Conservation (phyloP, 2,113 vertebrate genomes). For the Perccottus glenii region DNA sequence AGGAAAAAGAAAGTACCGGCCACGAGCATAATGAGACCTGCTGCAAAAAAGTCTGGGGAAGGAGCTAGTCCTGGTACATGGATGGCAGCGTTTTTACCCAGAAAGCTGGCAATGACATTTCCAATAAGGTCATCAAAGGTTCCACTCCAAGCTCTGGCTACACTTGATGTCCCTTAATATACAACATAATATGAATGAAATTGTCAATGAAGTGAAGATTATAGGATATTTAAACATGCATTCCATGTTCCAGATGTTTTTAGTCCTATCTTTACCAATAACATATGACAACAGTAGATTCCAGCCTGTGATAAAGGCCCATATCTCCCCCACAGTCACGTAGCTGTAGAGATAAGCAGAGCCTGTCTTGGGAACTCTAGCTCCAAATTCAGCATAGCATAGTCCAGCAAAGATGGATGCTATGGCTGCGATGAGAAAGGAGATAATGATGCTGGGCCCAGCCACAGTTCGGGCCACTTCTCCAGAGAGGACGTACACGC, state of each 20-base stretch:
- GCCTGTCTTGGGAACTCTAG: constrained; percentile 83
- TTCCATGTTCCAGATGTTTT: background rate
- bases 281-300: constrained; percentile 88
- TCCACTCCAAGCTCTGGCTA: constrained; percentile 86
- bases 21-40: constrained; percentile 82
- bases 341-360: constrained; percentile 90
- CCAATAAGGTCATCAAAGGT: constrained; percentile 86
- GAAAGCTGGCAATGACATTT: constrained; percentile 76
- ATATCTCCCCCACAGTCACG: constrained; percentile 85
- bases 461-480: constrained; percentile 83
- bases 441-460: constrained; percentile 84
- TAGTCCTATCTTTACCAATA: constrained; percentile 76
- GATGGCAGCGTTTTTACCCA: constrained; percentile 69
- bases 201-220: background rate
- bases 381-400: constrained; percentile 86
- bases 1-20: constrained; percentile 70
- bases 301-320: constrained; percentile 87
- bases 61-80: constrained; percentile 82
- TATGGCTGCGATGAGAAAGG: constrained; percentile 85
- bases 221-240: background rate
- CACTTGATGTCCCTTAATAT: constrained; percentile 81
- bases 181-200: background rate
- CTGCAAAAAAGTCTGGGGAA: constrained; percentile 85
- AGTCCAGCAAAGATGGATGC: constrained; percentile 85
- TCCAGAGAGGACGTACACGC: constrained; percentile 85